Evolutionary conservation across 1,140 invertebrate genomes (phyloP).

Genomic region (Atta texana): DNA sequence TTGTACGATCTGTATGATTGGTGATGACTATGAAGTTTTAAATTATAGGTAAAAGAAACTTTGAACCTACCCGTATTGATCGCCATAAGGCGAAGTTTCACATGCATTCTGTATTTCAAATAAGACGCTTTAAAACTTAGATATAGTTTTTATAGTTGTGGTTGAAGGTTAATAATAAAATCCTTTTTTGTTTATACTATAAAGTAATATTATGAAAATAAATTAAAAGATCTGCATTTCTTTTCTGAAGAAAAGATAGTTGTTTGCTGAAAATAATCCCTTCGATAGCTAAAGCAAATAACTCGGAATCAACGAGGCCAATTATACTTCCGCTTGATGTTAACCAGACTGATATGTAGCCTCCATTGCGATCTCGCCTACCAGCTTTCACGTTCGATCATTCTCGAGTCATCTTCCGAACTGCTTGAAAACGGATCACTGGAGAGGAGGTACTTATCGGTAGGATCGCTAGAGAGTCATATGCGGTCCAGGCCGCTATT

Average conservation of each 20-base stretch:
- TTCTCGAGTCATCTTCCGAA: constrained; percentile 40
- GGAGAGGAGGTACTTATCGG: constrained; percentile 48
- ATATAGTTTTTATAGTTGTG: no score
- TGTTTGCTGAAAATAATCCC: constrained; percentile 1
- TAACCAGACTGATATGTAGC: constrained; percentile 34
- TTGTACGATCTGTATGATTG: no score
- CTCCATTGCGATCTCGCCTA: constrained; percentile 6
- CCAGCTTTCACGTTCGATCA: constrained; percentile 43
- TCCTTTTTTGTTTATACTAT: not conserved
- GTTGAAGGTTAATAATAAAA: not conserved
- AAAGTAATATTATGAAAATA: constrained; percentile 7
- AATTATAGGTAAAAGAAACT: no score
- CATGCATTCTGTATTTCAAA: no score
- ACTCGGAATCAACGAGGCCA: constrained; percentile 20
- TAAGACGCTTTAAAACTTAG: no score
- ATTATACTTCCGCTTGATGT: constrained; percentile 42
- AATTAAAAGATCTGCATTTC: not conserved
- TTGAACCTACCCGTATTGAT: no score
- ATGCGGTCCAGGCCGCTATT: constrained; percentile 4
- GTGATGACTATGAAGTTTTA: no score
- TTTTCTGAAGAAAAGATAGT: not conserved
- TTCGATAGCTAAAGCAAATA: constrained; percentile 18
- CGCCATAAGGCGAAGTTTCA: no score
- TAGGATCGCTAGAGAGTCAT: constrained; percentile 23
- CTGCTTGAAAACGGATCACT: constrained; percentile 63